Conservation (phyloP, 2,113 vertebrate genomes). For the Strix aluco region DNA sequence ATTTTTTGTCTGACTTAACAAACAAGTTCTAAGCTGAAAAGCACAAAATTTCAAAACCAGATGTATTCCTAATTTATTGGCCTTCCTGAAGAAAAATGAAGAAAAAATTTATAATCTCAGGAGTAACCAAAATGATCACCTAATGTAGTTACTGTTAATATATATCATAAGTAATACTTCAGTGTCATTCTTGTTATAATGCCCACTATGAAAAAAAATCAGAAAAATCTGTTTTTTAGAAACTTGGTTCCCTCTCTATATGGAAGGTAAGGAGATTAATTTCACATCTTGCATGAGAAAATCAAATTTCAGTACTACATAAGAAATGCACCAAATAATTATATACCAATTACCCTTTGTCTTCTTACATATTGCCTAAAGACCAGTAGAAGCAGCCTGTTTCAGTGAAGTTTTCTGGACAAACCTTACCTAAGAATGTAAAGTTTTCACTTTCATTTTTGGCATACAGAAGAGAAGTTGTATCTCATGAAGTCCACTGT, state of each 20-base stretch:
- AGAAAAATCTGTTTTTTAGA: background rate
- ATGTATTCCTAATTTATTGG: background rate
- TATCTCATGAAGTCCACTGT: background rate
- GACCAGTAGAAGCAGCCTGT: background rate
- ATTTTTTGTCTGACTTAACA: background rate
- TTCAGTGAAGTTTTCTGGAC: background rate
- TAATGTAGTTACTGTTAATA: background rate
- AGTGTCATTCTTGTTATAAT: background rate
- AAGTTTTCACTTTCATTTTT: background rate
- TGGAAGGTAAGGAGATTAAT: background rate
- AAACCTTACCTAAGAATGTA: background rate
- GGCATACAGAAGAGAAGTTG: background rate
- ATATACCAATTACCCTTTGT: background rate
- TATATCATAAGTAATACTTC: background rate
- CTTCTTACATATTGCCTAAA: background rate
- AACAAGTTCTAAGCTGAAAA: background rate
- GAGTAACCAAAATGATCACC: background rate
- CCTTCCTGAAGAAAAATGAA: background rate
- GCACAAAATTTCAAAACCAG: background rate
- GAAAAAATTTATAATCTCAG: background rate
- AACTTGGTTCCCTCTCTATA: background rate
- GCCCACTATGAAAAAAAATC: no score
- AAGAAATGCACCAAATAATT: background rate
- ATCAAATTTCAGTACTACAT: background rate
- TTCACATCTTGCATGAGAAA: background rate